A percentile compares a stretch with the other conserved stretches of the same genome.
Conservation (phyloP, 2,888 invertebrate species). For the Agrochola lota region DNA sequence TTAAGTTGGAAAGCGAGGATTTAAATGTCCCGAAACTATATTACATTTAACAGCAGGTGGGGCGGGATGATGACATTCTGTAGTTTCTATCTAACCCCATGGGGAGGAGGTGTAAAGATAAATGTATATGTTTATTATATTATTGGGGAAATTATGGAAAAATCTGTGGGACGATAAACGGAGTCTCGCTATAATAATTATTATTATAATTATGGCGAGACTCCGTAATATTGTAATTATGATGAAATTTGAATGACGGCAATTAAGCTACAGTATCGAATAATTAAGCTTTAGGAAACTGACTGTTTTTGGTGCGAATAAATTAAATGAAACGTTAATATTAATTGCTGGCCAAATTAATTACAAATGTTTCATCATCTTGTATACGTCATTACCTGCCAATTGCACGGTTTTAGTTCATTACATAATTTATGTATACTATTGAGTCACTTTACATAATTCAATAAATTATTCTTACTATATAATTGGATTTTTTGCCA, state of each 20-base stretch:
- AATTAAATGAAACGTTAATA: neutral
- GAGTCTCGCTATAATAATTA: too few relatives aligned
- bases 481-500: neutral
- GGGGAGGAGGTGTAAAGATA: neutral
- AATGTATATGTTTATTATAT: neutral
- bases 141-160: neutral
- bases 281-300: neutral
- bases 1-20: neutral
- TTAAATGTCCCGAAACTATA: neutral
- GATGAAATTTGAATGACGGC: neutral
- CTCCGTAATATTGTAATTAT: neutral
- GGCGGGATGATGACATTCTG: neutral
- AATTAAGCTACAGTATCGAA: neutral
- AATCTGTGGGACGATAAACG: neutral
- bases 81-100: neutral
- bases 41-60: neutral
- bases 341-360: neutral
- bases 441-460: too few relatives aligned
- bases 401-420: neutral
- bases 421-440: neutral
- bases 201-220: neutral
- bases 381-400: neutral
- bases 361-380: neutral
- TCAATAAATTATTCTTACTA: too few relatives aligned
- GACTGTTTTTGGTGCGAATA: neutral